Evolutionary conservation across 2,797 vertebrate genomes (phyloP), one percentile per base, ranked within the genome.

Genomic region (Petrocephalus sullivani): DNA sequence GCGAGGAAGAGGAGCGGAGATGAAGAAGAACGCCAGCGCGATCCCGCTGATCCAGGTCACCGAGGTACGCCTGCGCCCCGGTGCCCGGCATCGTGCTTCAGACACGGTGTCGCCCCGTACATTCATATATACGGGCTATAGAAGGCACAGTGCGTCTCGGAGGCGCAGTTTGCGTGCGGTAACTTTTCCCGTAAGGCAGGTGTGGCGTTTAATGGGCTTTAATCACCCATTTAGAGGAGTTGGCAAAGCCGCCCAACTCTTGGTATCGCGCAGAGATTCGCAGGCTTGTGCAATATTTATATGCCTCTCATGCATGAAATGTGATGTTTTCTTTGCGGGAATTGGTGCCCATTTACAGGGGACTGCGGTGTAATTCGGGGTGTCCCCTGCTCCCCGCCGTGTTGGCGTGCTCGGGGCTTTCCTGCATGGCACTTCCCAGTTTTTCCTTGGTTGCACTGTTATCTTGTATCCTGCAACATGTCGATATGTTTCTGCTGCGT

Each of bases 11-110:
- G 89, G 91, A 94, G 92, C 4, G 82, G 87, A 90, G 89, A 95
- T 95, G 95, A 95, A 92, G 93, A 95, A 93, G 92, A 93, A 95
- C 90, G 81, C 90, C 92, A 93, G 91, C 51, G 88, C 90, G 2
- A 93, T 93, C 4, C 95, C 95, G 10, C 93, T 95, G 93, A 94
- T 95, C 93, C 92, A 90, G 88, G 93, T 95, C 54, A 94, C 95
- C 49, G 93, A 95, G 95, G 95, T 95, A 95, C 89, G 56, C 3
- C 6, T 16, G 56, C 14, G 37, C 37, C 6, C 16, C 33, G 9
- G 19, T 49, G 37, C 14, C 16, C 71, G 7, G 6, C 49, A 33
- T 41, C 57, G 4, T 86, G 19, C 23, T 85, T 78, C 12, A 6
- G 53, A 33, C 14, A 28, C 23, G 10, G 12, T 85, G 82, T 28